Percentiles rank a stretch among this genome's conserved stretches.
These are phyloP conservation scores for Periphyllus acericola DNA, from an alignment of 2,888 invertebrate species.

Conservation along the genomic window DNA sequence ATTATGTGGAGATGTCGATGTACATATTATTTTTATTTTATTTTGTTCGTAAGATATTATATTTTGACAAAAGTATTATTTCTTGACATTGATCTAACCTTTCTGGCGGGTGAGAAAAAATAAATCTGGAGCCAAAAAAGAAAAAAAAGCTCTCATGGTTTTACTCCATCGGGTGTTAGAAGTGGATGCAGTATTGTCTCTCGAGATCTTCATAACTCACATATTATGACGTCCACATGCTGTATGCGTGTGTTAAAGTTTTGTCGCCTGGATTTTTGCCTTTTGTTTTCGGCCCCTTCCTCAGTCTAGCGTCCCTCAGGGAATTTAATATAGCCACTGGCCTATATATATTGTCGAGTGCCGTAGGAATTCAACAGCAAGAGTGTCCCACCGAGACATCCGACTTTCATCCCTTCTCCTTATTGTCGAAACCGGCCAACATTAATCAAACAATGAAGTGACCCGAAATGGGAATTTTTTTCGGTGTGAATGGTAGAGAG, in stretches of 20 bases:
- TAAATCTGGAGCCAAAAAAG: conserved; percentile 6
- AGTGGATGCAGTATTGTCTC: conserved; percentile 45
- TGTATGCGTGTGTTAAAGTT: conserved; percentile 58
- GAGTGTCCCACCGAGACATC: conserved; percentile 51
- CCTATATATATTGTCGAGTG: conserved; percentile 48
- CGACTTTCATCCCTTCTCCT: conserved; percentile 20
- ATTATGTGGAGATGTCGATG: no score
- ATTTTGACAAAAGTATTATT: conserved; percentile 35
- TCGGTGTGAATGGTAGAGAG: conserved; percentile 46
- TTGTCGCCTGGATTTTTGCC: conserved; percentile 59
- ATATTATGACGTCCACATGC: conserved; percentile 60
- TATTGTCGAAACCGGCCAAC: conserved; percentile 32
- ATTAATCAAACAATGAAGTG: conserved; percentile 59
- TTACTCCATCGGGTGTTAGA: conserved; percentile 16
- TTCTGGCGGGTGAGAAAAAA: conserved; percentile 28
- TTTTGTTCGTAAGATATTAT: background rate
- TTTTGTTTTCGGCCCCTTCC: conserved; percentile 47
- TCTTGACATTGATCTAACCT: conserved; percentile 20
- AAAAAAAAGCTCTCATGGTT: conserved; percentile 51
- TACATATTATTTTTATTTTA: background rate
- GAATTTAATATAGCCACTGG: conserved; percentile 58
- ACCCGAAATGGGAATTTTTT: conserved; percentile 58
- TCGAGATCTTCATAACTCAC: conserved; percentile 60
- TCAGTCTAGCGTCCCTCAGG: conserved; percentile 16
- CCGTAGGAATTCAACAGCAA: conserved; percentile 51